Conservation (phyloP, 2,888 invertebrate genomes). For the Julus scandinavius region DNA sequence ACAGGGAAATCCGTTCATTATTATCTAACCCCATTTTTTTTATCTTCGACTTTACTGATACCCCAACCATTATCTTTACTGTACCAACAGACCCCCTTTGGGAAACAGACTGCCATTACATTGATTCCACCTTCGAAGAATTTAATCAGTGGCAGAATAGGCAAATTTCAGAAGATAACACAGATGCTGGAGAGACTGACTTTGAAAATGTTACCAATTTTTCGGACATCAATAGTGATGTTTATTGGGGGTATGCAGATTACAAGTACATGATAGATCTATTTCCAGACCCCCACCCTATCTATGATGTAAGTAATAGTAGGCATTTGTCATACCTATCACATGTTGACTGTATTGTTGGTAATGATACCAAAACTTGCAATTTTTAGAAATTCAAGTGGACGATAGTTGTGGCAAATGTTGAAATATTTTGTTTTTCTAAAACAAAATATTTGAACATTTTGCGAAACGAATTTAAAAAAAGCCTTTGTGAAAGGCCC, state of each 20-base stretch:
- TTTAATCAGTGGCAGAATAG: conserved; percentile 70
- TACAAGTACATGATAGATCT: conserved; percentile 82
- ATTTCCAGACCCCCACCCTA: conserved; percentile 71
- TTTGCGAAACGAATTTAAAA: too few relatives aligned
- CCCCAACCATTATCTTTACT: neutral
- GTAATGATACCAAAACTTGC: neutral
- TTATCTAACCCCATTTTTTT: neutral
- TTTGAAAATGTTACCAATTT: neutral
- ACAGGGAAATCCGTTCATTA: neutral
- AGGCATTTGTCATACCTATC: neutral
- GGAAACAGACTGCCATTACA: conserved; percentile 77
- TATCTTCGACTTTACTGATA: neutral
- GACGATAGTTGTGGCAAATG: too few relatives aligned
- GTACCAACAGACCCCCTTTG: conserved; percentile 75
- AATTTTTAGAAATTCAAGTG: neutral
- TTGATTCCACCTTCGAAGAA: conserved; percentile 73
- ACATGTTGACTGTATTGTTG: too few relatives aligned
- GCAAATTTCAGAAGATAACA: neutral
- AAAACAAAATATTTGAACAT: too few relatives aligned
- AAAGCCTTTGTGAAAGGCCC: too few relatives aligned
- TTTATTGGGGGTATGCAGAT: conserved; percentile 84
- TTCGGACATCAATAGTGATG: conserved; percentile 59
- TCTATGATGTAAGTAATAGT: conserved; percentile 70
- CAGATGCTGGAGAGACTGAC: neutral
- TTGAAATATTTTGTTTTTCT: too few relatives aligned